These are phyloP conservation scores for Himalopsyche phryganea DNA, from an alignment of 1,140 invertebrate species.

Conservation along the genomic window DNA sequence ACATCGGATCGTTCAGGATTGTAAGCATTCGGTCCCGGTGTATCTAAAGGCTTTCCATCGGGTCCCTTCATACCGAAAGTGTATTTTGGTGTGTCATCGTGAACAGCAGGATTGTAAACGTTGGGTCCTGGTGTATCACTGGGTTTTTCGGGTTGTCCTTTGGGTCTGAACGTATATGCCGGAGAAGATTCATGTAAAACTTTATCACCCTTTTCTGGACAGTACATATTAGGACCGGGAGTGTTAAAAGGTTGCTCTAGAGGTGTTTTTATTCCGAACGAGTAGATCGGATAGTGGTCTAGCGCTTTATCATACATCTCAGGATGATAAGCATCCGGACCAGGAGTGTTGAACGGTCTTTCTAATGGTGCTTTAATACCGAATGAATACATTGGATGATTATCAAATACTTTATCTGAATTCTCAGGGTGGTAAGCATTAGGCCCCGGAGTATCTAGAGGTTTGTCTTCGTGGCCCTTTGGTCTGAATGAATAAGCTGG, in stretches of 20 bases:
- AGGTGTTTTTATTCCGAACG: slow-evolving; percentile 47
- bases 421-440: slow-evolving; percentile 59
- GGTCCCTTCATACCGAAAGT: slow-evolving; percentile 56
- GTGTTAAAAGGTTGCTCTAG: slow-evolving; percentile 53
- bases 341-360: slow-evolving; percentile 55
- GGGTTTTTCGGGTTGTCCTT: slow-evolving; percentile 44
- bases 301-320: slow-evolving; percentile 55
- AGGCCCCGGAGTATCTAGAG: slow-evolving; percentile 55
- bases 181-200: slow-evolving; percentile 55
- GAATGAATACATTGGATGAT: slow-evolving; percentile 58
- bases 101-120: slow-evolving; percentile 56
- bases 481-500: slow-evolving; percentile 58
- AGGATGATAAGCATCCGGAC: slow-evolving; percentile 60
- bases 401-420: slow-evolving; percentile 59
- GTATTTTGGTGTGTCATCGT: slow-evolving; percentile 54
- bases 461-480: slow-evolving; percentile 49
- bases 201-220: slow-evolving; percentile 60
- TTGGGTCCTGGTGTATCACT: slow-evolving; percentile 56
- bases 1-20: slow-evolving; percentile 62
- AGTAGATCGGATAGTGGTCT: slow-evolving; percentile 46
- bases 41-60: slow-evolving; percentile 48
- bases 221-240: slow-evolving; percentile 62
- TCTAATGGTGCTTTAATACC: slow-evolving; percentile 51
- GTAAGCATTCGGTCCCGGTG: slow-evolving; percentile 63
- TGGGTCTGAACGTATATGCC: slow-evolving; percentile 47